Percentiles rank a stretch among this genome's conserved stretches.
phyloP scores from a whole-genome alignment of 2,113 vertebrate genomes.

The Panurus biarmicus region DNA sequence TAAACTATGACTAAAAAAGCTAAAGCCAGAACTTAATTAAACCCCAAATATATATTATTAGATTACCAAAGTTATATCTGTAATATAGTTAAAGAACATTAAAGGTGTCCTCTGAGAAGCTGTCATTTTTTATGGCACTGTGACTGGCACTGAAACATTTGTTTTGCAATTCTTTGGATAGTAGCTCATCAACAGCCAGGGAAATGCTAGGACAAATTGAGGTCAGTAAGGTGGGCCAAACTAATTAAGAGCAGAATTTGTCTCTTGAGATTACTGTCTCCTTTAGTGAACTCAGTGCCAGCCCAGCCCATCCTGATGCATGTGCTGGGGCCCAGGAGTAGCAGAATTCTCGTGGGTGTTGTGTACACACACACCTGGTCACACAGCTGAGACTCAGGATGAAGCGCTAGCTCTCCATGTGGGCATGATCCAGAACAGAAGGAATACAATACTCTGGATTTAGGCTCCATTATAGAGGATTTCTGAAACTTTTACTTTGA shows the following conservation, averaged over 20 bases:
- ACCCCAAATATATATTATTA: background rate
- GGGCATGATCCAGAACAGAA: background rate
- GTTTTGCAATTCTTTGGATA: background rate
- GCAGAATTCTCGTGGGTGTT: background rate
- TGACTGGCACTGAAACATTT: background rate
- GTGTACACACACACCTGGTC: background rate
- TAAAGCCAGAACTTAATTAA: background rate
- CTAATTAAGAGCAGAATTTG: background rate
- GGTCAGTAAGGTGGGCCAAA: background rate
- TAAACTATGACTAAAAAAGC: background rate
- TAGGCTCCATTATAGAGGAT: background rate
- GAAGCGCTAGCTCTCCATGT: background rate
- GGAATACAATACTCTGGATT: background rate
- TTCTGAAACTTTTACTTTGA: background rate
- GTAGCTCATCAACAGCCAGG: background rate
- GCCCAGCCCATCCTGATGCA: background rate
- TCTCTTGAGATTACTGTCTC: background rate
- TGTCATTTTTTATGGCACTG: background rate
- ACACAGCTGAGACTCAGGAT: background rate
- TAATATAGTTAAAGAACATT: background rate
- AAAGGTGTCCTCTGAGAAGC: slow-evolving; percentile 16
- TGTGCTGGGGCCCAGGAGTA: background rate
- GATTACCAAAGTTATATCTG: background rate
- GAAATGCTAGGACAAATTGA: background rate
- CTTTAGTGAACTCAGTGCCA: background rate